These are phyloP conservation scores for Menura novaehollandiae DNA, from an alignment of 2,113 vertebrate species.

Conservation along the genomic window DNA sequence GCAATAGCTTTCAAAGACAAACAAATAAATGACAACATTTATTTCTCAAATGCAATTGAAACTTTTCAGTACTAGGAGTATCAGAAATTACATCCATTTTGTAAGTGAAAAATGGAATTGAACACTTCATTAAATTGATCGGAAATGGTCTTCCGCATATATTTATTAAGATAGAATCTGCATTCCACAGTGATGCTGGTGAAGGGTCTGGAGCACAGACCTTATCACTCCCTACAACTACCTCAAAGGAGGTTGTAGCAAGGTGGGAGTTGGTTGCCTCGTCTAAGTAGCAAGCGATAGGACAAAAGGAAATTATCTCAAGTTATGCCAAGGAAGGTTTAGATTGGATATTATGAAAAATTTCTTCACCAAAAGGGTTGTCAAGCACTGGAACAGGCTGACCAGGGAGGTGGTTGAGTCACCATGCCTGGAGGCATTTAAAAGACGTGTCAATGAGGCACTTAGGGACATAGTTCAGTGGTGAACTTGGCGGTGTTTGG, in stretches of 20 bases:
- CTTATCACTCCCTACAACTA: not conserved
- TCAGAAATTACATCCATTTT: not conserved
- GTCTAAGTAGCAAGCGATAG: not conserved
- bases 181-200: not conserved
- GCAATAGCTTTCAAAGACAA: not conserved
- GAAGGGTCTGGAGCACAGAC: not conserved
- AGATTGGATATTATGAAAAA: not conserved
- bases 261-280: not conserved
- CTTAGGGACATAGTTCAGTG: not conserved
- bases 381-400: not conserved
- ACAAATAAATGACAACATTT: not conserved
- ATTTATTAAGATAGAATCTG: not conserved
- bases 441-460: not conserved
- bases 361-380: not conserved
- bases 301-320: not conserved
- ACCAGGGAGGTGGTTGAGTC: not conserved
- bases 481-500: not conserved
- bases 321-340: not conserved
- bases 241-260: not conserved
- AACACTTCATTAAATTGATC: not conserved
- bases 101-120: not conserved
- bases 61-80: not conserved
- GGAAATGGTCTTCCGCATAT: not conserved
- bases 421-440: not conserved
- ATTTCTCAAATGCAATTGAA: not conserved